Evolutionary conservation across 2,888 invertebrate genomes (phyloP), one percentile per base, ranked within the genome.

Genomic region (Miltochrista miniata): DNA sequence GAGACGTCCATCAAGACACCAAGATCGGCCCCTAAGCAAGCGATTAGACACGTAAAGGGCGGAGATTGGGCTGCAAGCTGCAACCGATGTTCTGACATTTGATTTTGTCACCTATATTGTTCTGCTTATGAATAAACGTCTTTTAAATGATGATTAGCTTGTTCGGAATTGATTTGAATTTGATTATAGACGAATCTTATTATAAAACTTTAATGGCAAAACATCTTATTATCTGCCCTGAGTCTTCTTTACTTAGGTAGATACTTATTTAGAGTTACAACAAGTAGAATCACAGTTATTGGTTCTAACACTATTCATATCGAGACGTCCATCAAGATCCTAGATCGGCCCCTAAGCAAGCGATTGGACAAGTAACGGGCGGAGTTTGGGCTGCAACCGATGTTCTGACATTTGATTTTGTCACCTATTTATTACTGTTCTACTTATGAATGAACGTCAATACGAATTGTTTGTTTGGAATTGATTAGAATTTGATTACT

Each of bases 271-370:
- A n/a, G n/a, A n/a, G n/a, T n/a, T n/a, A n/a, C n/a, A n/a, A n/a
- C n/a, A n/a, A n/a, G n/a, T n/a, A n/a, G 75, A 84, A 81, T 86
- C 85, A 86, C 82, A 81, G 76, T 77, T 83, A 79, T 83, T 83
- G 76, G 76, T 80, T 75, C 74, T 76, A 53, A 76, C 73, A 75
- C 76, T 72, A n/a, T 64, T 71, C 76, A 73, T 85, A 85, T 85
- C 75, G 80, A 81, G 83, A 82, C 84, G 81, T 85, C 84, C 79
- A 76, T 83, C 84, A 79, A 24, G 64, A 54, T 58, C 50, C 43
- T 59, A 60, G 63, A 51, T 62, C 60, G 75, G 76, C 76, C 74
- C 61, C 74, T 53, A 71, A 63, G 69, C 68, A 51, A 65, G 78
- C 78, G 78, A 67, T 70, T 62, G 64, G 18, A 78, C 78, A 78